These are phyloP conservation scores for Julus scandinavius DNA, from an alignment of 2,888 invertebrate species.

Conservation along the genomic window DNA sequence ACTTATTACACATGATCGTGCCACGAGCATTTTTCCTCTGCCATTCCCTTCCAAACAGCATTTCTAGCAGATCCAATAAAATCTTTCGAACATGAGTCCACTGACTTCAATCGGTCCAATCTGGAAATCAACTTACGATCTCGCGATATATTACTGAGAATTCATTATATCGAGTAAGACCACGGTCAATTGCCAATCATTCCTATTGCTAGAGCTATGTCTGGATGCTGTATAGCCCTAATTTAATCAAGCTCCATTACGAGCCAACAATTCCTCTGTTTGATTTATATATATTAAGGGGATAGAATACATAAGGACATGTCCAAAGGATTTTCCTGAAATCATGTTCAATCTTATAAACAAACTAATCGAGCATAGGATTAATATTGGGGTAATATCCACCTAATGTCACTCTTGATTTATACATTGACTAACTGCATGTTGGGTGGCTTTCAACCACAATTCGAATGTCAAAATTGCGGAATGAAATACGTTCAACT, in stretches of 20 bases:
- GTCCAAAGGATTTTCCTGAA: slow-evolving; percentile 11
- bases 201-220: not conserved
- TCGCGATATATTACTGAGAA: slow-evolving; percentile 27
- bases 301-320: slow-evolving; percentile 29
- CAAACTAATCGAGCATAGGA: slow-evolving; percentile 21
- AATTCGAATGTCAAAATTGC: too few species aligned
- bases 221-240: slow-evolving; percentile 15
- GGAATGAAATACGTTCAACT: too few species aligned
- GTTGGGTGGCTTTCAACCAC: too few species aligned
- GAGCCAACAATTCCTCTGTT: slow-evolving; percentile 36
- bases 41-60: slow-evolving; percentile 8
- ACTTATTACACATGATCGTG: not conserved
- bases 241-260: slow-evolving; percentile 45
- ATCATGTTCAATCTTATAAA: slow-evolving; percentile 45
- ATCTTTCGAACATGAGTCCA: slow-evolving; percentile 36
- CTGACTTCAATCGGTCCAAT: not conserved
- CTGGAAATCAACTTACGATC: slow-evolving; percentile 40
- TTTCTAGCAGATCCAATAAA: slow-evolving; percentile 29
- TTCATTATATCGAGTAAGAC: slow-evolving; percentile 43
- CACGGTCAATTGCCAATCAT: slow-evolving; percentile 44
- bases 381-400: not conserved
- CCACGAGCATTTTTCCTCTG: not conserved
- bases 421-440: not conserved
- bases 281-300: slow-evolving; percentile 43
- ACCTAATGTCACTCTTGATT: not conserved